Evolutionary conservation across 2,888 invertebrate species (phyloP).

Genomic region (Nephrotoma appendiculata): DNA sequence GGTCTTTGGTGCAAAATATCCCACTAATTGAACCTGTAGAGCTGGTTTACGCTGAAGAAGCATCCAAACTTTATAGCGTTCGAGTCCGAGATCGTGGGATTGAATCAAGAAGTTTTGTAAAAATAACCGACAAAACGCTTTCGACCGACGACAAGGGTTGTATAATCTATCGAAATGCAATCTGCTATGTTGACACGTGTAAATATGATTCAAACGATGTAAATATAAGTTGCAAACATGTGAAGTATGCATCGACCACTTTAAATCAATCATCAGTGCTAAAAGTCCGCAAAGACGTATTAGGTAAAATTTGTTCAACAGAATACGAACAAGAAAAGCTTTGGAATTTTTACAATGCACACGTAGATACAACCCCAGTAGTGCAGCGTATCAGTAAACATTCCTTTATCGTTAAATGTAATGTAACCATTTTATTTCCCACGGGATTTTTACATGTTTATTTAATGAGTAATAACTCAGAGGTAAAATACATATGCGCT

Average conservation of each 20-base stretch:
- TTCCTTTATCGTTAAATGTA: constrained; percentile 27
- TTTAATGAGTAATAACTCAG: constrained; percentile 8
- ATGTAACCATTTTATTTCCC: constrained; percentile 23
- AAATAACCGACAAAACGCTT: constrained; percentile 33
- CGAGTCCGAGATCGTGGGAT: constrained; percentile 50
- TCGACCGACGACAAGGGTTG: constrained; percentile 28
- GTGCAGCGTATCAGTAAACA: constrained; percentile 25
- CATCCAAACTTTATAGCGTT: constrained; percentile 50
- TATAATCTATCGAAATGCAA: constrained; percentile 21
- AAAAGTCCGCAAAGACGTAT: constrained; percentile 21
- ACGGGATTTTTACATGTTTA: constrained; percentile 26
- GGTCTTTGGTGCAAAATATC: background rate
- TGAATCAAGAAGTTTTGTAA: constrained; percentile 60
- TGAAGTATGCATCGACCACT: constrained; percentile 18
- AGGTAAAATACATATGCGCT: constrained; percentile 20
- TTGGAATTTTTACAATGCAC: constrained; percentile 24
- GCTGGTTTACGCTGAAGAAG: constrained; percentile 42
- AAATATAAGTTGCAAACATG: constrained; percentile 23
- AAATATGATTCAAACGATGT: constrained; percentile 19
- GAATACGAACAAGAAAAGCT: constrained; percentile 22
- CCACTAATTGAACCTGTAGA: constrained; percentile 22
- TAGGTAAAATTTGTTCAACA: constrained; percentile 25
- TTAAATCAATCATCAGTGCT: constrained; percentile 20
- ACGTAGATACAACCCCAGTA: constrained; percentile 20
- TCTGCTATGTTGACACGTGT: constrained; percentile 23